These are phyloP conservation scores for Candoia aspera DNA, from an alignment of 2,113 vertebrate genomes.

Conservation along the genomic window DNA sequence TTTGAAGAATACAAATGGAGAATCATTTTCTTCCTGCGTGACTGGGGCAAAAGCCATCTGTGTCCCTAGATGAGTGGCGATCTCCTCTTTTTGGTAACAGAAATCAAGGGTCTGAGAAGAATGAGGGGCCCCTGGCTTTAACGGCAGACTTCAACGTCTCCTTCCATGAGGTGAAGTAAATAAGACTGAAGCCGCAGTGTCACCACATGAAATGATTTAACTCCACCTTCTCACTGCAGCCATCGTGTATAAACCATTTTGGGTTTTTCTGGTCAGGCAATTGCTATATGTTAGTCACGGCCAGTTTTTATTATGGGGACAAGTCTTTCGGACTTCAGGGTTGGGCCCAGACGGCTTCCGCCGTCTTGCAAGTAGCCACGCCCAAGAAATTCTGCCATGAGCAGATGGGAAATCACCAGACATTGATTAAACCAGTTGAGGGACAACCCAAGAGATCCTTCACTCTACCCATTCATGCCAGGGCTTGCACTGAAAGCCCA, in stretches of 20 bases:
- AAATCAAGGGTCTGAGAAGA: neutral
- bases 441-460: neutral
- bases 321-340: neutral
- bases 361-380: neutral
- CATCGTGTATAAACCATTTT: neutral
- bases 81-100: neutral
- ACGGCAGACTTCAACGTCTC: neutral
- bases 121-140: neutral
- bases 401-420: neutral
- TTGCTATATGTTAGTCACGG: neutral
- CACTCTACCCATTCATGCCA: neutral
- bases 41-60: neutral
- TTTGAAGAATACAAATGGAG: neutral
- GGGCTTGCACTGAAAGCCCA: neutral
- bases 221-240: neutral
- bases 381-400: neutral
- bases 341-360: neutral
- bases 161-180: neutral
- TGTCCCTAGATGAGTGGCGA: neutral
- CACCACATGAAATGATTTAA: neutral
- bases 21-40: neutral
- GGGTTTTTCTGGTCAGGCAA: neutral
- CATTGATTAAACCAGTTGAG: neutral
- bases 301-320: neutral
- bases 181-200: neutral